phyloP scores from a whole-genome alignment of 2,888 invertebrate species.

The Augiades crinisus region DNA sequence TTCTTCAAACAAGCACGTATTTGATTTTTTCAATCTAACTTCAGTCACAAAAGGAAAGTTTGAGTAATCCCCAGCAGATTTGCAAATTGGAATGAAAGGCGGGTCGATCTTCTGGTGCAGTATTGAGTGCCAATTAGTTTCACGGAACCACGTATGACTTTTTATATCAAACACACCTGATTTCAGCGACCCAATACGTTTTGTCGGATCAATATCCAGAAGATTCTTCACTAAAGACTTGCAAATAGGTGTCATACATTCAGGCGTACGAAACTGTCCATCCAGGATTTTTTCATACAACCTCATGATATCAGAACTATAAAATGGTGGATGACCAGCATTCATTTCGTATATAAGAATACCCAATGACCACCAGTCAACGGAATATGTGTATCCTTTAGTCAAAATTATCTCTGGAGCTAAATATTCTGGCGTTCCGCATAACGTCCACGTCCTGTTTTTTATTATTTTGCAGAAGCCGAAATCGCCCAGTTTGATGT shows the following conservation, averaged over 20 bases:
- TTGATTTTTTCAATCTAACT: slow-evolving; percentile 64
- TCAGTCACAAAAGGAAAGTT: slow-evolving; percentile 84
- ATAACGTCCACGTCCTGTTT: slow-evolving; percentile 92
- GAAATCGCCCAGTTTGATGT: slow-evolving; percentile 92
- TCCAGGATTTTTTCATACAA: slow-evolving; percentile 96
- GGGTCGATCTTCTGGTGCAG: slow-evolving; percentile 86
- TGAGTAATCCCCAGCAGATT: slow-evolving; percentile 80
- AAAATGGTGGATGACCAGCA: slow-evolving; percentile 95
- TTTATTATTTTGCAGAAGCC: slow-evolving; percentile 93
- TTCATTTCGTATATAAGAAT: slow-evolving; percentile 93
- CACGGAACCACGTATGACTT: slow-evolving; percentile 92
- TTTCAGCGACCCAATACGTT: slow-evolving; percentile 92
- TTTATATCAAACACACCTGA: slow-evolving; percentile 95
- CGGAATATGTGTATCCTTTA: slow-evolving; percentile 94
- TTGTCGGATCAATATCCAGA: slow-evolving; percentile 79
- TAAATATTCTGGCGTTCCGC: slow-evolving; percentile 98
- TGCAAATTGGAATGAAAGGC: slow-evolving; percentile 80
- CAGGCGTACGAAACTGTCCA: slow-evolving; percentile 91
- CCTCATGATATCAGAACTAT: slow-evolving; percentile 91
- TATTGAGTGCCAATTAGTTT: slow-evolving; percentile 90
- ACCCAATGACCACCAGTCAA: slow-evolving; percentile 98
- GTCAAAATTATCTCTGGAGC: slow-evolving; percentile 95
- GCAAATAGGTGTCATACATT: slow-evolving; percentile 88
- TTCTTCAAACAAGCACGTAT: slow-evolving; percentile 76
- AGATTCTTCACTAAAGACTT: slow-evolving; percentile 90